Evolutionary conservation across 2,888 invertebrate species (phyloP).

Genomic region (Patella caerulea): DNA sequence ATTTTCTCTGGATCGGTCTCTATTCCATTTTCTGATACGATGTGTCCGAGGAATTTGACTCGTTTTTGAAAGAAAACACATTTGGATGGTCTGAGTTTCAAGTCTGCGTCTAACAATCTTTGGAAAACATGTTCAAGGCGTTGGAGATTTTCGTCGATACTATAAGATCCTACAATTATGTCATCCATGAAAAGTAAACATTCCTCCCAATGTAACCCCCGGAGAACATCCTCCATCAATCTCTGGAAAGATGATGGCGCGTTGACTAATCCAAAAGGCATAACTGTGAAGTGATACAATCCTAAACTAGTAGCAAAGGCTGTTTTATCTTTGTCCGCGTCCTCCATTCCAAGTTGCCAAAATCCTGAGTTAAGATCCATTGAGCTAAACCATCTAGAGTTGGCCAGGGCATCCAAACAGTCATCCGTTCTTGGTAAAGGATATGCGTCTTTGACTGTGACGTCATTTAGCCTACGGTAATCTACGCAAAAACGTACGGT

Average conservation of each 20-base stretch:
- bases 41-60: constrained; percentile 36
- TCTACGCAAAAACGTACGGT: constrained; percentile 31
- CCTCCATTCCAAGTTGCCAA: constrained; percentile 19
- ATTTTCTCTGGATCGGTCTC: constrained; percentile 34
- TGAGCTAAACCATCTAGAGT: constrained; percentile 18
- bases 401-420: constrained; percentile 28
- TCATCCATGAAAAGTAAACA: constrained; percentile 41
- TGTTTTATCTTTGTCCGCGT: background rate
- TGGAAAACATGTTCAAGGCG: constrained; percentile 30
- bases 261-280: constrained; percentile 43
- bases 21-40: constrained; percentile 32
- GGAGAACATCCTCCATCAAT: constrained; percentile 39
- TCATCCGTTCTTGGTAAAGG: constrained; percentile 27
- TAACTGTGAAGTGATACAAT: background rate
- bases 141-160: constrained; percentile 22
- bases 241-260: constrained; percentile 45
- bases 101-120: constrained; percentile 27
- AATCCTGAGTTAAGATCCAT: constrained; percentile 21
- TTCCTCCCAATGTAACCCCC: constrained; percentile 31
- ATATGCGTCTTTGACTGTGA: constrained; percentile 25
- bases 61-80: constrained; percentile 33
- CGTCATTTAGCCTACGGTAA: constrained; percentile 32
- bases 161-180: constrained; percentile 29
- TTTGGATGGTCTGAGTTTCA: constrained; percentile 40
- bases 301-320: background rate